These are phyloP conservation scores for Calameuta pallipes DNA, from an alignment of 2,888 invertebrate genomes.

Conservation along the genomic window DNA sequence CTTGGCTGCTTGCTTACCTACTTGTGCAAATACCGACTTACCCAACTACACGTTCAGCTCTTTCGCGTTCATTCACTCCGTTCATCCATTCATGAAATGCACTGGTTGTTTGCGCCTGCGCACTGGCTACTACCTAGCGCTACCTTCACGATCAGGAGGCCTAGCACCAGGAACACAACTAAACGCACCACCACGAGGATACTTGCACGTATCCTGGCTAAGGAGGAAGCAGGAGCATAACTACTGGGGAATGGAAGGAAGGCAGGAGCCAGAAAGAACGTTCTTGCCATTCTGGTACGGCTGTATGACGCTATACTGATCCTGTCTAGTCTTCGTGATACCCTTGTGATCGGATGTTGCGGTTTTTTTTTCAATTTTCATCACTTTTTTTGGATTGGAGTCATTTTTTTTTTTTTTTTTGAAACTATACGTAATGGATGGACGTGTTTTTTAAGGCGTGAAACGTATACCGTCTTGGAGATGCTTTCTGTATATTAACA, in stretches of 20 bases:
- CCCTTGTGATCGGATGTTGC: background rate
- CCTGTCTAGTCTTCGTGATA: background rate
- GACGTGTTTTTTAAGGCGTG: background rate
- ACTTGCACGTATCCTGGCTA: background rate
- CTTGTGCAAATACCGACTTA: background rate
- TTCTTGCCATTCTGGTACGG: background rate
- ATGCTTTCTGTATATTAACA: background rate
- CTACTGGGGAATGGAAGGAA: background rate
- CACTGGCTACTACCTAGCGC: conserved; percentile 10
- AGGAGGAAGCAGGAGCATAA: background rate
- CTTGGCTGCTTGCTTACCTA: background rate
- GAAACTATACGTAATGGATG: background rate
- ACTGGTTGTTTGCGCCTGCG: conserved; percentile 40
- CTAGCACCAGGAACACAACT: background rate
- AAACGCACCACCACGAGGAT: background rate
- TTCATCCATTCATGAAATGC: conserved; percentile 55
- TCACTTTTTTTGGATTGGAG: background rate
- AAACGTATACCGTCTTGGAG: background rate
- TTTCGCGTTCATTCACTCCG: conserved; percentile 30
- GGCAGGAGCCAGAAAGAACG: background rate
- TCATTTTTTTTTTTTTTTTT: background rate
- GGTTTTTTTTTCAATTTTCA: no score
- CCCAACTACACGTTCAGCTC: background rate
- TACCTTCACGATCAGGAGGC: background rate
- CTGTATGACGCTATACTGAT: background rate